Conservation (phyloP, 2,113 vertebrate species). For the Gavia stellata region DNA sequence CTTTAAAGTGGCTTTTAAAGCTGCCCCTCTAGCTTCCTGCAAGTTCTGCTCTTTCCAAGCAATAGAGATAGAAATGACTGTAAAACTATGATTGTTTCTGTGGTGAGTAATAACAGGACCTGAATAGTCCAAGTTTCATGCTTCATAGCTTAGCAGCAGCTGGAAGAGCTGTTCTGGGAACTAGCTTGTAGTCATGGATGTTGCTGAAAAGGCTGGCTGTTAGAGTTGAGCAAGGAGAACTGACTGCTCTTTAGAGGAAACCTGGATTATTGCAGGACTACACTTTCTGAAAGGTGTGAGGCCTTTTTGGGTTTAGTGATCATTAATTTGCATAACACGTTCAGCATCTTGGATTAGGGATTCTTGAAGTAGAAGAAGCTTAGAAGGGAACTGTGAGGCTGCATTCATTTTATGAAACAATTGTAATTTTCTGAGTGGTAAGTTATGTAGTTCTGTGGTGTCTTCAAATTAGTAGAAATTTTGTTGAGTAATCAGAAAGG, state of each 20-base stretch:
- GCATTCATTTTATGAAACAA: neutral
- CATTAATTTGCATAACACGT: neutral
- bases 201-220: neutral
- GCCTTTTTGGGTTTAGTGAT: neutral
- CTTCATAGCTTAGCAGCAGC: neutral
- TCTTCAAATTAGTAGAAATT: neutral
- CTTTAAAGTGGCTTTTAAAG: neutral
- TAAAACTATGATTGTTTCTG: neutral
- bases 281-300: neutral
- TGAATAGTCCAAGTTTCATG: neutral
- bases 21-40: neutral
- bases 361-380: neutral
- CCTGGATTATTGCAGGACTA: neutral
- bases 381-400: neutral
- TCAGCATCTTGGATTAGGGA: neutral
- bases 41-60: neutral
- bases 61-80: neutral
- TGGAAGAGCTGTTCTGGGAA: neutral
- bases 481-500: neutral
- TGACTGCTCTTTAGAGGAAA: neutral
- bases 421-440: neutral
- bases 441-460: neutral
- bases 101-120: neutral
- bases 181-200: neutral
- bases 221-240: neutral